These are phyloP conservation scores for Thelaira solivaga DNA, from an alignment of 2,888 invertebrate species.

Conservation along the genomic window DNA sequence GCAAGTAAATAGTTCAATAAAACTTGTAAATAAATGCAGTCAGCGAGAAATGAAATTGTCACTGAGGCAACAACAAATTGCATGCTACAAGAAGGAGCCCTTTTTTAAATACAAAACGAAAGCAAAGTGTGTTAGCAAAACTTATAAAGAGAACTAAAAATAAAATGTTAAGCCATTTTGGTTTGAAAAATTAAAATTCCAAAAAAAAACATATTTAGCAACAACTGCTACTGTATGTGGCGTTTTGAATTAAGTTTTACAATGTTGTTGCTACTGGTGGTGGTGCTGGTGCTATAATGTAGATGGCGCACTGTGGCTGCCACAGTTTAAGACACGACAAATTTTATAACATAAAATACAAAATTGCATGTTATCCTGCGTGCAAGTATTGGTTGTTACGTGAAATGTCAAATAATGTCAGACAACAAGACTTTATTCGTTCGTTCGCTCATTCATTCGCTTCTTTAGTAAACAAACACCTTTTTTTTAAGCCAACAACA, in stretches of 20 bases:
- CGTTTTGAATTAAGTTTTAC: neutral
- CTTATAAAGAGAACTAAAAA: neutral
- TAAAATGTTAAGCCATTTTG: neutral
- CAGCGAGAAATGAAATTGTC: slow-evolving; percentile 1
- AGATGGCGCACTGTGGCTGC: slow-evolving; percentile 48
- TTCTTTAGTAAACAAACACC: too few relatives aligned
- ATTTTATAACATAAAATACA: slow-evolving; percentile 49
- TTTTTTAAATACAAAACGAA: neutral
- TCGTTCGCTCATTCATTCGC: slow-evolving; percentile 7
- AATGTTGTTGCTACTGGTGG: neutral
- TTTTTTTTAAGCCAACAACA: neutral
- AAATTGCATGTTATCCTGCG: slow-evolving; percentile 61
- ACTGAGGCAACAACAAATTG: neutral
- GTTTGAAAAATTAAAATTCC: slow-evolving; percentile 17
- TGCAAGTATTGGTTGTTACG: slow-evolving; percentile 59
- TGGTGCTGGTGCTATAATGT: slow-evolving; percentile 1
- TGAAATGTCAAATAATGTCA: slow-evolving; percentile 63
- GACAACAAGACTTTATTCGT: slow-evolving; percentile 54
- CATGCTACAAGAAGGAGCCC: neutral
- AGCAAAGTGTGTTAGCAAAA: neutral
- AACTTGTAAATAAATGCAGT: neutral
- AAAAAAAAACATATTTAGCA: slow-evolving; percentile 43
- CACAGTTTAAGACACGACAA: slow-evolving; percentile 60
- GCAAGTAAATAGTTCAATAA: neutral
- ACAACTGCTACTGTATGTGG: slow-evolving; percentile 41